Conservation (phyloP, 2,797 vertebrate genomes). For the Danio tinwini region DNA sequence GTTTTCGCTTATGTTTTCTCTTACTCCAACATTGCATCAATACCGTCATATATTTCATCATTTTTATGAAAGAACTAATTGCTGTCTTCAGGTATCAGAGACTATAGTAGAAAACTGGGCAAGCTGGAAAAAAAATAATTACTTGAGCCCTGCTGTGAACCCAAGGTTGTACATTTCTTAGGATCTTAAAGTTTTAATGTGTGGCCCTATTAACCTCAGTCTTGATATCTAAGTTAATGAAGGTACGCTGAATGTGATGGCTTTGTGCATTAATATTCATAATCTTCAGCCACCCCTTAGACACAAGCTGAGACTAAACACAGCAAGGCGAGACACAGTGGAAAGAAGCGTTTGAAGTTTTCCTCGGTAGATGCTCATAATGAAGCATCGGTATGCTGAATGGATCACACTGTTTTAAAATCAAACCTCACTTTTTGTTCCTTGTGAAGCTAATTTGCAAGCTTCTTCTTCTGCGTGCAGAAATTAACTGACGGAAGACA, state of each 20-base stretch:
- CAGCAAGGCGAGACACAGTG: not conserved
- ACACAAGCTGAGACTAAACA: constrained; percentile 24
- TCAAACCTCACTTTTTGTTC: constrained; percentile 43
- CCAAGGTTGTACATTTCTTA: not conserved
- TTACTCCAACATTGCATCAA: not conserved
- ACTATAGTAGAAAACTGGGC: not conserved
- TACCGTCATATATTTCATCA: not conserved
- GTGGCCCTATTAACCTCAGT: constrained; percentile 30
- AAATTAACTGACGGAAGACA: constrained; percentile 32
- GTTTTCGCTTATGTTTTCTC: constrained; percentile 40
- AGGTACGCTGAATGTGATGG: constrained; percentile 30
- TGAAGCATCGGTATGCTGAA: constrained; percentile 34
- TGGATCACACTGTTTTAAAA: constrained; percentile 37
- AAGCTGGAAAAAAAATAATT: not conserved
- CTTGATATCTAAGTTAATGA: constrained; percentile 26
- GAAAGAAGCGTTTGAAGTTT: constrained; percentile 26
- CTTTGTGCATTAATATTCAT: constrained; percentile 53
- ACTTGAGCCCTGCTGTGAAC: not conserved
- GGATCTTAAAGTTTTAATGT: constrained; percentile 6
- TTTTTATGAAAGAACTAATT: not conserved
- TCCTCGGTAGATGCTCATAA: constrained; percentile 21
- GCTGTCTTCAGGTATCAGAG: not conserved
- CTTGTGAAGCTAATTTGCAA: constrained; percentile 37
- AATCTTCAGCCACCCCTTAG: constrained; percentile 21
- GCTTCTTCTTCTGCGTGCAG: constrained; percentile 23